phyloP scores from a whole-genome alignment of 1,140 invertebrate genomes.

The Drosophila bipectinata region DNA sequence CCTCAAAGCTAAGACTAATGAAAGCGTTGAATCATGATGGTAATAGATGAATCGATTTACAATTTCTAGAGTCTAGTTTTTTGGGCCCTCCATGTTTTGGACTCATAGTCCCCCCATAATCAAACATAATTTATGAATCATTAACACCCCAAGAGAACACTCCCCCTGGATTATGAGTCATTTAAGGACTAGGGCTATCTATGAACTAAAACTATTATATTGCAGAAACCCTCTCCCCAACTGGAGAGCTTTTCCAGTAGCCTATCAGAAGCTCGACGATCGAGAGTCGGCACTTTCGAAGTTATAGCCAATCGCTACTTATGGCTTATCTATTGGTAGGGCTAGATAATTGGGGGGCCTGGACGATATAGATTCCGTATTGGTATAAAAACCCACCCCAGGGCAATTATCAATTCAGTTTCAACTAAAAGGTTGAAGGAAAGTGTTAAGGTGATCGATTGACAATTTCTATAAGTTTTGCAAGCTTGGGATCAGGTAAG shows the following conservation, averaged over 20 bases:
- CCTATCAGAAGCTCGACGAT: conserved; percentile 27
- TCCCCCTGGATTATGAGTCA: conserved; percentile 12
- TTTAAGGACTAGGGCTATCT: neutral
- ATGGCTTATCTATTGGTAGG: conserved; percentile 7
- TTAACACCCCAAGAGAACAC: neutral
- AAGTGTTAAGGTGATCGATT: conserved; percentile 1
- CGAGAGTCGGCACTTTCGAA: neutral
- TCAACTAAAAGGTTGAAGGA: neutral
- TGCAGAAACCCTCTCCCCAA: neutral
- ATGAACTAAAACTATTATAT: conserved; percentile 1
- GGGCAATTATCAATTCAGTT: neutral
- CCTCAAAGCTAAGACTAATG: conserved; percentile 18
- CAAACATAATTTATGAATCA: neutral
- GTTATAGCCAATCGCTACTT: conserved; percentile 12
- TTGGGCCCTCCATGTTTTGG: too few relatives aligned
- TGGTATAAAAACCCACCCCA: neutral
- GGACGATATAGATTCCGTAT: too few relatives aligned
- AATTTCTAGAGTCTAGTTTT: neutral
- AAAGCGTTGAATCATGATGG: conserved; percentile 13
- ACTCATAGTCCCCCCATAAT: too few relatives aligned
- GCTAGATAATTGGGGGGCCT: neutral
- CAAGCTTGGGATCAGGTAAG: neutral
- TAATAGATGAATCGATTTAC: neutral
- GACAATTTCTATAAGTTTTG: neutral
- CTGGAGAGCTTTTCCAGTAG: conserved; percentile 9